These are phyloP conservation scores for Phytoseiulus persimilis DNA, from an alignment of 2,888 invertebrate genomes.

Conservation along the genomic window DNA sequence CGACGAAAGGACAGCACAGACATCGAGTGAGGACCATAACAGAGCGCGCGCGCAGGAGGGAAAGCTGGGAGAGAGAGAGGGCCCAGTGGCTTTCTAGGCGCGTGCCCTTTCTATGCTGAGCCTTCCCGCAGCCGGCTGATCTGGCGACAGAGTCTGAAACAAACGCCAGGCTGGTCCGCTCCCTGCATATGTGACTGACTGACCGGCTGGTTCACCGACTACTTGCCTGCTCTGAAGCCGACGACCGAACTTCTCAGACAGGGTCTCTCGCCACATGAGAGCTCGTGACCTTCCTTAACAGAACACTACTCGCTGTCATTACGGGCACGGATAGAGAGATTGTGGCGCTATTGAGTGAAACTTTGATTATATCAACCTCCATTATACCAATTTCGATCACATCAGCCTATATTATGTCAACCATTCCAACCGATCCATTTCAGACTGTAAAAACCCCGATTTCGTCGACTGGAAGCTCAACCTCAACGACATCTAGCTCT, in stretches of 20 bases:
- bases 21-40: not conserved
- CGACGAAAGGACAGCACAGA: not conserved
- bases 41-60: not conserved
- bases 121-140: not conserved
- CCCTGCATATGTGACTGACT: not conserved
- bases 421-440: no score
- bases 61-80: not conserved
- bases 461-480: no score
- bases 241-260: not conserved
- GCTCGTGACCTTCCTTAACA: no score
- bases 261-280: not conserved
- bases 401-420: no score
- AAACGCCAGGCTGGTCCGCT: not conserved
- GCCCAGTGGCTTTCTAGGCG: not conserved
- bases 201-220: not conserved
- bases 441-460: no score
- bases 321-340: no score
- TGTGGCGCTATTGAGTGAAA: no score
- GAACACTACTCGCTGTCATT: no score
- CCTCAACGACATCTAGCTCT: no score
- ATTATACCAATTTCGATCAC: no score
- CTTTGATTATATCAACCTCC: no score
- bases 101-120: not conserved
- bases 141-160: not conserved
- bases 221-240: not conserved